These are phyloP conservation scores for Grus americana DNA, from an alignment of 2,113 vertebrate genomes.

Conservation along the genomic window DNA sequence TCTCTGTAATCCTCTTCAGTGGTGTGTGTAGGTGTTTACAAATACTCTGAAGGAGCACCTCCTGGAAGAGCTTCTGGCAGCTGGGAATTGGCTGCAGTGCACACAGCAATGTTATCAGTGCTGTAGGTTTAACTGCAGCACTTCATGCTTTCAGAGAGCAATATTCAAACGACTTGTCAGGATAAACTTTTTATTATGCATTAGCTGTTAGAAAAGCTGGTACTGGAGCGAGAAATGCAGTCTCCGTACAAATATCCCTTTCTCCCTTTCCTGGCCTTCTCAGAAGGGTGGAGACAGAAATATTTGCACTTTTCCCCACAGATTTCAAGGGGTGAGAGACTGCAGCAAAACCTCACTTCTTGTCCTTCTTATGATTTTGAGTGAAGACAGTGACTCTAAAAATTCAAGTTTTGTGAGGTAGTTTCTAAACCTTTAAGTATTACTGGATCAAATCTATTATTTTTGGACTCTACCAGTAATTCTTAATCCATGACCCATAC, in stretches of 20 bases:
- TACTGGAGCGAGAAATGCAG: background rate
- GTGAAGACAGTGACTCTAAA: background rate
- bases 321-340: background rate
- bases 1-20: conserved; percentile 41
- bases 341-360: background rate
- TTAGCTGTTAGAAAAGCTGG: conserved; percentile 1
- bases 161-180: conserved; percentile 8
- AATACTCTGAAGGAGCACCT: background rate
- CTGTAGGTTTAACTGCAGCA: conserved; percentile 13
- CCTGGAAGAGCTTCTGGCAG: conserved; percentile 5
- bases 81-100: background rate
- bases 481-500: background rate
- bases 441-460: background rate
- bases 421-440: background rate
- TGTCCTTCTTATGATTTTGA: background rate
- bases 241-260: background rate
- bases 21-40: conserved; percentile 41
- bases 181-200: conserved; percentile 30
- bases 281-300: background rate
- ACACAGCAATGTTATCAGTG: background rate
- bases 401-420: background rate
- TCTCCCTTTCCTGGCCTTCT: background rate
- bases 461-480: background rate
- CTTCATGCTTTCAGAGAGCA: conserved; percentile 28
- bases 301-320: background rate